Evolutionary conservation across 2,888 invertebrate genomes (phyloP).

Genomic region (Aethes cnicana): DNA sequence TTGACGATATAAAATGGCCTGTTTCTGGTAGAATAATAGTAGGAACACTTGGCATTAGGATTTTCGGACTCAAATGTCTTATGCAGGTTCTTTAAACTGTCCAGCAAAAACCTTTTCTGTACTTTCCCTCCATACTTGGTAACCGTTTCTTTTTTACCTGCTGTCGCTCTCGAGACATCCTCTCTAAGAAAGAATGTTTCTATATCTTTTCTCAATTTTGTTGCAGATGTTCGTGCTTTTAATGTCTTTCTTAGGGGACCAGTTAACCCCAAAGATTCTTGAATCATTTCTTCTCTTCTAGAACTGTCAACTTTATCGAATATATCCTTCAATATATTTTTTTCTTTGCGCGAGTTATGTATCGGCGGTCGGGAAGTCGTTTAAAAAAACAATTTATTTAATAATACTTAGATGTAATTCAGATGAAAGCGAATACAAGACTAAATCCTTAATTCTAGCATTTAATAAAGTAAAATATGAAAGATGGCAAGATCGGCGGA

Average conservation of each 20-base stretch:
- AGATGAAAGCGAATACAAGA: too few relatives aligned
- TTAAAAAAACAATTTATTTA: too few relatives aligned
- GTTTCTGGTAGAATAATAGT: conserved; percentile 35
- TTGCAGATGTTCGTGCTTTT: conserved; percentile 1
- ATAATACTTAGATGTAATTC: too few relatives aligned
- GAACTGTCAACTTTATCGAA: conserved; percentile 15
- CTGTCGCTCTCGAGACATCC: conserved; percentile 35
- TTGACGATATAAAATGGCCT: conserved; percentile 33
- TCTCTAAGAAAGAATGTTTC: conserved; percentile 33
- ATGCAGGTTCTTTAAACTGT: conserved; percentile 33
- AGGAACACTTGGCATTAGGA: conserved; percentile 33
- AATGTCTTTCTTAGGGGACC: neutral
- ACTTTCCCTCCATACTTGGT: conserved; percentile 30
- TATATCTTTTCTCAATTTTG: conserved; percentile 20
- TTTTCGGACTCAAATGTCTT: conserved; percentile 34
- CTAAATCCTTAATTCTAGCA: too few relatives aligned
- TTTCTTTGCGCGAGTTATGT: too few relatives aligned
- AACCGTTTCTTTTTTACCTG: conserved; percentile 36
- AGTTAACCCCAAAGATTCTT: conserved; percentile 15
- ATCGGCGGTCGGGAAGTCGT: too few relatives aligned
- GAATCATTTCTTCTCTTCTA: conserved; percentile 15
- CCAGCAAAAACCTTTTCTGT: conserved; percentile 35
- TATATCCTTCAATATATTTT: conserved; percentile 23
- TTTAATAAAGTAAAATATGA: too few relatives aligned
- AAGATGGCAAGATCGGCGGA: too few relatives aligned